These are phyloP conservation scores for Steatocranus sp. DNA, from an alignment of 2,797 vertebrate genomes.

Conservation along the genomic window DNA sequence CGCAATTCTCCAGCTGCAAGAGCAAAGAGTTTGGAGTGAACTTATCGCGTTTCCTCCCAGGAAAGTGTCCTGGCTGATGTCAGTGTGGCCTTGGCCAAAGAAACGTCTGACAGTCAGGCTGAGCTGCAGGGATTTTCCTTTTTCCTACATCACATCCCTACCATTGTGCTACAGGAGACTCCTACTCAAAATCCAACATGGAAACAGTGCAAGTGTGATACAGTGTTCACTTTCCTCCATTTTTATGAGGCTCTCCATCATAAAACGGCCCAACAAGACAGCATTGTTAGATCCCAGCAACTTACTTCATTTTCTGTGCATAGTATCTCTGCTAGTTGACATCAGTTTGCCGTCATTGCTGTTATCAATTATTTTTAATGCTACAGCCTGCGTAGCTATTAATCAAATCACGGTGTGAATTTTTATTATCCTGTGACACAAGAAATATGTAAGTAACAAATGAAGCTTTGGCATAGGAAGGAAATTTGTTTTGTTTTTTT, in stretches of 20 bases:
- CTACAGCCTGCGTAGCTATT: background rate
- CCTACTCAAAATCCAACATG: background rate
- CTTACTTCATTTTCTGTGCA: background rate
- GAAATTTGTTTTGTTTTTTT: background rate
- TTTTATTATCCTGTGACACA: background rate
- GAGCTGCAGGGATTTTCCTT: conserved; percentile 50
- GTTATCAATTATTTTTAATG: background rate
- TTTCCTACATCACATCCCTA: conserved; percentile 15
- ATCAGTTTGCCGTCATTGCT: background rate
- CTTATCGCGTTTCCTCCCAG: conserved; percentile 64
- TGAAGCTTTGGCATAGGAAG: background rate
- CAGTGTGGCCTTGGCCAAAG: conserved; percentile 44
- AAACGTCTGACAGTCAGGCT: conserved; percentile 29
- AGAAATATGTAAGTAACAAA: background rate
- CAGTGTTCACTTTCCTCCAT: background rate
- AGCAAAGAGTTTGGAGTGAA: conserved; percentile 16
- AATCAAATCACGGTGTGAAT: background rate
- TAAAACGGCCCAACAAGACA: background rate
- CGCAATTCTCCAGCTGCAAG: background rate
- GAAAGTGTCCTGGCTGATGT: conserved; percentile 57
- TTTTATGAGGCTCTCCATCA: background rate
- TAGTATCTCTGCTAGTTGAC: background rate
- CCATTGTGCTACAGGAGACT: background rate
- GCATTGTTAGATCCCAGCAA: background rate
- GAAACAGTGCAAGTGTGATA: background rate